phyloP scores from a whole-genome alignment of 92 coral and sea anemone species.

The Porites cylindrica region DNA sequence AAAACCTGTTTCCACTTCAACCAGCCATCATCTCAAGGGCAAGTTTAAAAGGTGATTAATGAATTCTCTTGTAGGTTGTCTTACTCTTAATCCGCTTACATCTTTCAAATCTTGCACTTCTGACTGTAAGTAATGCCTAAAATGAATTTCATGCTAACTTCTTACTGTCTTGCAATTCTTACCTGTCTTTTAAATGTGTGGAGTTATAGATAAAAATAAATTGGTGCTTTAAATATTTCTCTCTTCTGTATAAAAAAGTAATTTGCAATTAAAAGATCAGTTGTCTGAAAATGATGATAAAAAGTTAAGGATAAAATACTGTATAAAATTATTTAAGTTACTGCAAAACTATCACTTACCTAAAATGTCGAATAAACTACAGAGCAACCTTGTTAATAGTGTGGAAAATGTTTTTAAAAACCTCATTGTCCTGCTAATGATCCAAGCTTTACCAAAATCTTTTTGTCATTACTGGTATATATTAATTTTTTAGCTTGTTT shows the following conservation, averaged over 20 bases:
- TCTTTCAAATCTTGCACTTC: slow-evolving; percentile 98
- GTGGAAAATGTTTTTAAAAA: too few relatives aligned
- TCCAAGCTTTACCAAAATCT: too few relatives aligned
- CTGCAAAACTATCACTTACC: too few relatives aligned
- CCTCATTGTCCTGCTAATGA: too few relatives aligned
- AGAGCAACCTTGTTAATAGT: too few relatives aligned
- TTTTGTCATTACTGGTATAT: too few relatives aligned
- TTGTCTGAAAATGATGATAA: background rate
- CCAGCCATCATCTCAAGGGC: slow-evolving; percentile 57
- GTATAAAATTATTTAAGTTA: too few relatives aligned
- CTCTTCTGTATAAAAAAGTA: background rate
- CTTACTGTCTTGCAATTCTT: background rate
- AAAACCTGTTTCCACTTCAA: slow-evolving; percentile 43
- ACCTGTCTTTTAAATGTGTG: background rate
- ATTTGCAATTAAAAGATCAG: background rate
- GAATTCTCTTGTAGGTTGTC: slow-evolving; percentile 87
- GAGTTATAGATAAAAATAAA: background rate
- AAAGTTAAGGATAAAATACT: too few relatives aligned
- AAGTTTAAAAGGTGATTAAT: slow-evolving; percentile 58
- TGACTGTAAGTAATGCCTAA: slow-evolving; percentile 84
- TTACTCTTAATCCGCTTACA: slow-evolving; percentile 90
- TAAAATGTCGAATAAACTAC: too few relatives aligned
- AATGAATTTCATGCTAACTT: slow-evolving; percentile 17
- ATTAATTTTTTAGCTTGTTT: too few relatives aligned
- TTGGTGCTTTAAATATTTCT: background rate